Conservation (phyloP, 2,888 invertebrate genomes). For the Nomada lathburiana region DNA sequence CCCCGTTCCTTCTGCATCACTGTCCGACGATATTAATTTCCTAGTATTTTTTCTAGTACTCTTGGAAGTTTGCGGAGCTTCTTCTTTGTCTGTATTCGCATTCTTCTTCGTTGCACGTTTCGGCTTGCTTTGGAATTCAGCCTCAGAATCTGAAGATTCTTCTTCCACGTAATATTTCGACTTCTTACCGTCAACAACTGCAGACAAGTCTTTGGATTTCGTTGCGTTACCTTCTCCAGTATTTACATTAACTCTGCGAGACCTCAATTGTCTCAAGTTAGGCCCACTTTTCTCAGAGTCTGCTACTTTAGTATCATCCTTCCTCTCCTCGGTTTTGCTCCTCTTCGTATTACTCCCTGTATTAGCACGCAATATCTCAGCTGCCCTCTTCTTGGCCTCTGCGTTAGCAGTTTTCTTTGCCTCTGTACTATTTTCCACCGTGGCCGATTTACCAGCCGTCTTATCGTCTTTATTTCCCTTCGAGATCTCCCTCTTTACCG, state of each 20-base stretch:
- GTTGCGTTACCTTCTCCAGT: neutral
- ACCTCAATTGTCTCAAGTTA: conserved; percentile 48
- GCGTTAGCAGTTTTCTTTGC: conserved; percentile 63
- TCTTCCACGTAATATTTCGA: conserved; percentile 56
- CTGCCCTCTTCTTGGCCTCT: conserved; percentile 78
- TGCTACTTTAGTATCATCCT: neutral
- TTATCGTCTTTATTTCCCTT: conserved; percentile 21
- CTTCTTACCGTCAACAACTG: conserved; percentile 3
- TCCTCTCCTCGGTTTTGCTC: conserved; percentile 15
- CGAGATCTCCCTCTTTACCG: neutral
- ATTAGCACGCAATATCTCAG: conserved; percentile 69
- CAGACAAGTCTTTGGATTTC: neutral
- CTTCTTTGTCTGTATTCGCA: conserved; percentile 18
- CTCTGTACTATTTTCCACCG: conserved; percentile 73
- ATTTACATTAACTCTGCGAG: conserved; percentile 18
- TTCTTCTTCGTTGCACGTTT: conserved; percentile 46
- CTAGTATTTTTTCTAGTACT: conserved; percentile 79
- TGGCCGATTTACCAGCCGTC: conserved; percentile 54
- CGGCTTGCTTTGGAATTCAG: conserved; percentile 47
- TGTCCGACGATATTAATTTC: conserved; percentile 88
- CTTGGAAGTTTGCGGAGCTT: conserved; percentile 9
- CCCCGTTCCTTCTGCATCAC: conserved; percentile 82
- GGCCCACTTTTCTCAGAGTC: neutral
- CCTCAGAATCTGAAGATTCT: conserved; percentile 81
- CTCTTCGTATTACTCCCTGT: conserved; percentile 16